Percentiles rank a stretch among this genome's conserved stretches.
Evolutionary conservation across 92 coral and sea anemone genomes (phyloP).

Genomic region (Bergia sp.): DNA sequence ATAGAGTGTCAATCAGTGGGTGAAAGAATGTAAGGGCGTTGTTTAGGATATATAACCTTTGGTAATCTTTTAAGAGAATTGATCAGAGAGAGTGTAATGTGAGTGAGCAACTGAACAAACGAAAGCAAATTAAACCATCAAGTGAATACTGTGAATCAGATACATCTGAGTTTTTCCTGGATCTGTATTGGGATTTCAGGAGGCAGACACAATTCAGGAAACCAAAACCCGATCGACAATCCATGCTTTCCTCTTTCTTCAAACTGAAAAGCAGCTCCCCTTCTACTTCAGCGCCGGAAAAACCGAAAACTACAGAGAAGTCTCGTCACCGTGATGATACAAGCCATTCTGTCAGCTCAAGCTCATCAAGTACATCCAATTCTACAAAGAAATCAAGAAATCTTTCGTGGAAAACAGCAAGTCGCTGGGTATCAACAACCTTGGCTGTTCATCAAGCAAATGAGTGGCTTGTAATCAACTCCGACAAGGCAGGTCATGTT

Average conservation of each 20-base stretch:
- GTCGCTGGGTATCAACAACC: slow-evolving; percentile 63
- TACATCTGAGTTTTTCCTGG: too few relatives aligned
- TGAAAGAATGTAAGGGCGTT: too few relatives aligned
- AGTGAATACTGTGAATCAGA: too few relatives aligned
- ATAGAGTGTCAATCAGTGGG: too few relatives aligned
- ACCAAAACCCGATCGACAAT: slow-evolving; percentile 48
- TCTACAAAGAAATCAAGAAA: slow-evolving; percentile 60
- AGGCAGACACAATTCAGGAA: too few relatives aligned
- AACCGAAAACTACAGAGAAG: slow-evolving; percentile 38
- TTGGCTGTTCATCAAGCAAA: slow-evolving; percentile 59
- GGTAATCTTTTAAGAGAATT: too few relatives aligned
- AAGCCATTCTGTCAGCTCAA: slow-evolving; percentile 36
- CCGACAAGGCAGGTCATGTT: slow-evolving; percentile 58
- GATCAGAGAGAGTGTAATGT: too few relatives aligned
- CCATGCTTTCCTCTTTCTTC: slow-evolving; percentile 61
- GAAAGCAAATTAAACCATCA: too few relatives aligned
- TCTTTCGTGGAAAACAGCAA: slow-evolving; percentile 57
- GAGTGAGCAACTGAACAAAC: too few relatives aligned
- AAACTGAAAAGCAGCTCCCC: slow-evolving; percentile 56
- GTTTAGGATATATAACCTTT: too few relatives aligned
- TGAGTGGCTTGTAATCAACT: slow-evolving; percentile 71
- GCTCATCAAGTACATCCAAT: slow-evolving; percentile 31
- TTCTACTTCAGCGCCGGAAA: slow-evolving; percentile 41
- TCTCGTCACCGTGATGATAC: slow-evolving; percentile 39
- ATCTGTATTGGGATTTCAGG: too few relatives aligned